These are phyloP conservation scores for Alca torda DNA, from an alignment of 2,797 vertebrate genomes.

Conservation along the genomic window DNA sequence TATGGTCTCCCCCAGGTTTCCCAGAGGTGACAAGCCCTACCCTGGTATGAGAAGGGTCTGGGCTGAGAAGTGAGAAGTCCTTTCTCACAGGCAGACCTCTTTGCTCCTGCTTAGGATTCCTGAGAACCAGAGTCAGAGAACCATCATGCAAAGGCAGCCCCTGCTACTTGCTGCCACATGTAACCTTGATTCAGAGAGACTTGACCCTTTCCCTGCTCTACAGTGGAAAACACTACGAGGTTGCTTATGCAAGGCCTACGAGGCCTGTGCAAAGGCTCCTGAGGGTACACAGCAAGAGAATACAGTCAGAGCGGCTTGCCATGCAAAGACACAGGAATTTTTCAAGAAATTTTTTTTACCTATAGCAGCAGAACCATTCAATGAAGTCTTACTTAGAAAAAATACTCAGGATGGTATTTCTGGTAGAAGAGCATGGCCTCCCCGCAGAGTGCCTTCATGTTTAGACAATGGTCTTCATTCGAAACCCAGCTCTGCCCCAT, in stretches of 20 bases:
- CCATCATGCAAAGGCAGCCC: fast-evolving
- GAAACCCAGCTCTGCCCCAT: background rate
- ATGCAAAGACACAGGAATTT: background rate
- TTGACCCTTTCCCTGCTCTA: background rate
- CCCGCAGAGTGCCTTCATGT: background rate
- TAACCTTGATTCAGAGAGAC: background rate
- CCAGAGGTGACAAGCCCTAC: background rate
- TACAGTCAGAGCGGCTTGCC: background rate
- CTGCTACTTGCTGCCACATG: background rate
- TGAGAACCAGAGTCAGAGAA: background rate
- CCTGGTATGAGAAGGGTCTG: background rate
- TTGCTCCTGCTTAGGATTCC: background rate
- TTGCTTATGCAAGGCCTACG: background rate
- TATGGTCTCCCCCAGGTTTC: fast-evolving
- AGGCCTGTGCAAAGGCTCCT: background rate
- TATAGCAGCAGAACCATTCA: background rate
- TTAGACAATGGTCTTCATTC: background rate
- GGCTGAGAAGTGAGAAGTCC: background rate
- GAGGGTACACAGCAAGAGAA: background rate
- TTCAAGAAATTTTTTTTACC: background rate
- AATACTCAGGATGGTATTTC: background rate
- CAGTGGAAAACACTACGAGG: background rate
- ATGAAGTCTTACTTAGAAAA: background rate
- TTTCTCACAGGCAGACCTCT: background rate
- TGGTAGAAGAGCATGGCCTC: background rate